phyloP scores from a whole-genome alignment of 1,140 invertebrate species.

The Drosophila rhopaloa region DNA sequence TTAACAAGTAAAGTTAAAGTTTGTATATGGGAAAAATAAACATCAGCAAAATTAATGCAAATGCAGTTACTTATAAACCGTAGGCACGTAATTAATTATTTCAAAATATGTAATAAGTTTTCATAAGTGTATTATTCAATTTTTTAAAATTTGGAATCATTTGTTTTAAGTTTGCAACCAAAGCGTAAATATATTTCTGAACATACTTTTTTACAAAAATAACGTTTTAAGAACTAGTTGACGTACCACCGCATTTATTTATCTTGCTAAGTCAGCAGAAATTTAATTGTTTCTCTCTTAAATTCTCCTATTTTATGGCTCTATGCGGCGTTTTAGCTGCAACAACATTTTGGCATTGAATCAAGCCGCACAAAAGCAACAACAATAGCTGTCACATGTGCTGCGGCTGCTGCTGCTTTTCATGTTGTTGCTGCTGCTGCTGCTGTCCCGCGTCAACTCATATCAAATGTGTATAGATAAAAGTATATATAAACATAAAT shows the following conservation, averaged over 20 bases:
- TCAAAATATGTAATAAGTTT: too few species aligned
- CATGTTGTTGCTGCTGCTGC: conserved; percentile 8
- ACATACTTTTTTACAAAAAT: neutral
- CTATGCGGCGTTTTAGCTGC: conserved; percentile 41
- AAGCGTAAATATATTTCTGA: neutral
- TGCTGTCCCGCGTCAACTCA: conserved; percentile 46
- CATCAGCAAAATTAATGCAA: conserved; percentile 6
- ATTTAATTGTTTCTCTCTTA: conserved; percentile 34
- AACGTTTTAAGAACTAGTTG: conserved; percentile 15
- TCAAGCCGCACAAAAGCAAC: conserved; percentile 20
- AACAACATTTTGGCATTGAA: conserved; percentile 64
- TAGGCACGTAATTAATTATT: too few species aligned
- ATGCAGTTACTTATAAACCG: neutral
- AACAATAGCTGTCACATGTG: conserved; percentile 48
- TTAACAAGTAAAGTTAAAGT: conserved; percentile 25
- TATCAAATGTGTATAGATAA: conserved; percentile 51
- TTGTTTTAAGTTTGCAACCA: too few species aligned
- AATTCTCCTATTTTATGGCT: conserved; percentile 42
- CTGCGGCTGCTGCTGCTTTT: conserved; percentile 11
- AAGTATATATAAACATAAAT: conserved; percentile 61
- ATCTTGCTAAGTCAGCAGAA: conserved; percentile 23
- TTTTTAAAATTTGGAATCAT: too few species aligned
- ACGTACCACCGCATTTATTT: conserved; percentile 13
- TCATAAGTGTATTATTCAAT: too few species aligned
- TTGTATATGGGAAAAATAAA: neutral